These are phyloP conservation scores for Perdita meconis DNA, from an alignment of 2,888 invertebrate species.

Conservation along the genomic window DNA sequence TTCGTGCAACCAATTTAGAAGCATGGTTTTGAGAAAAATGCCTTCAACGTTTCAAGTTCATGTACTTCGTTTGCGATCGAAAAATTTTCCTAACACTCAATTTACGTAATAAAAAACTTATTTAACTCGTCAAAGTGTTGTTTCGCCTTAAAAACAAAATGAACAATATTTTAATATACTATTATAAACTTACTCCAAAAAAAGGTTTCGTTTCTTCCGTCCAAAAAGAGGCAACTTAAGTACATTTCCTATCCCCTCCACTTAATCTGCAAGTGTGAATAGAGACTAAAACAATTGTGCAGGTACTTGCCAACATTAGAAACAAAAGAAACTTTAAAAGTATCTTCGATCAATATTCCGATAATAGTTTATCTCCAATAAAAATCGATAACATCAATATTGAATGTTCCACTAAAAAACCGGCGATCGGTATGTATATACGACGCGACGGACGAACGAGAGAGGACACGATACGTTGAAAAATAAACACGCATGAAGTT, in stretches of 20 bases:
- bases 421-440: too few species aligned
- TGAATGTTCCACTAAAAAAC: not conserved
- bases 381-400: not conserved
- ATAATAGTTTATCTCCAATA: too few species aligned
- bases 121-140: not conserved
- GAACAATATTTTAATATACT: not conserved
- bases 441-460: not conserved
- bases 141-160: not conserved
- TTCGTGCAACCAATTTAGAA: too few species aligned
- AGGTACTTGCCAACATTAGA: not conserved
- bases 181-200: slow-evolving; percentile 18
- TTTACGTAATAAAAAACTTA: too few species aligned
- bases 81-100: too few species aligned
- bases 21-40: too few species aligned
- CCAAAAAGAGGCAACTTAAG: not conserved
- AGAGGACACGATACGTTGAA: too few species aligned
- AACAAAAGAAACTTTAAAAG: not conserved
- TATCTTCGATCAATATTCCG: not conserved
- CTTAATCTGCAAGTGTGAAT: not conserved
- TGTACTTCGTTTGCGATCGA: too few species aligned
- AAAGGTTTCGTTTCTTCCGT: not conserved
- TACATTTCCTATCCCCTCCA: not conserved
- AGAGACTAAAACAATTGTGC: not conserved
- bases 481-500: not conserved
- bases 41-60: too few species aligned